phyloP scores from a whole-genome alignment of 2,888 invertebrate species.

The Sminthurinus aureus region DNA sequence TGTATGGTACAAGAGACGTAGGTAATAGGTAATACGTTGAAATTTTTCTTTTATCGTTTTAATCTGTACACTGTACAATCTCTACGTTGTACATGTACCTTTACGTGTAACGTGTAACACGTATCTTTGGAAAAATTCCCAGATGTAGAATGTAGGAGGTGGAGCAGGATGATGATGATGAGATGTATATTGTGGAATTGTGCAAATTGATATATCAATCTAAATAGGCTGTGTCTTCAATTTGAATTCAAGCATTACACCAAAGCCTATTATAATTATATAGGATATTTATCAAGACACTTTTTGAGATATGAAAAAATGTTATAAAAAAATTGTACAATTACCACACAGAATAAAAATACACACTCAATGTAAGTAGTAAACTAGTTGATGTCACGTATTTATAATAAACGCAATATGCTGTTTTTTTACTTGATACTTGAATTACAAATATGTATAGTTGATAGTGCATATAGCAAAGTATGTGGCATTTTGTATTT shows the following conservation, averaged over 20 bases:
- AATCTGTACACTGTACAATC: background rate
- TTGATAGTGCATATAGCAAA: background rate
- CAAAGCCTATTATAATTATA: conserved; percentile 2
- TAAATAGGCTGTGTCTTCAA: conserved; percentile 2
- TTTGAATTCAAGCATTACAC: conserved; percentile 4
- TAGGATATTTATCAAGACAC: background rate
- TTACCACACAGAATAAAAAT: too few relatives aligned
- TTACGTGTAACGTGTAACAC: too few relatives aligned
- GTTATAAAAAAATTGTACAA: too few relatives aligned
- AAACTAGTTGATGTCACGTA: too few relatives aligned
- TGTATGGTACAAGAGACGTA: too few relatives aligned
- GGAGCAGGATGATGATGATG: background rate
- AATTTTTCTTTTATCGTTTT: background rate
- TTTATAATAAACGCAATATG: too few relatives aligned
- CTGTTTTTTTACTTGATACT: background rate
- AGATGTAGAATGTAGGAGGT: background rate
- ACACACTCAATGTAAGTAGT: too few relatives aligned
- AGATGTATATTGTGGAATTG: background rate
- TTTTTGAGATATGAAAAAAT: too few relatives aligned
- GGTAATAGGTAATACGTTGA: background rate
- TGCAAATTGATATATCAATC: conserved; percentile 8
- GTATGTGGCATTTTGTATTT: background rate
- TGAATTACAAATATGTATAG: background rate
- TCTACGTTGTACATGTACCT: background rate
- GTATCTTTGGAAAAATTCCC: background rate